Evolutionary conservation across 2,797 vertebrate genomes (phyloP), one percentile per base, ranked within the genome.

Genomic region (Sternotherus odoratus): DNA sequence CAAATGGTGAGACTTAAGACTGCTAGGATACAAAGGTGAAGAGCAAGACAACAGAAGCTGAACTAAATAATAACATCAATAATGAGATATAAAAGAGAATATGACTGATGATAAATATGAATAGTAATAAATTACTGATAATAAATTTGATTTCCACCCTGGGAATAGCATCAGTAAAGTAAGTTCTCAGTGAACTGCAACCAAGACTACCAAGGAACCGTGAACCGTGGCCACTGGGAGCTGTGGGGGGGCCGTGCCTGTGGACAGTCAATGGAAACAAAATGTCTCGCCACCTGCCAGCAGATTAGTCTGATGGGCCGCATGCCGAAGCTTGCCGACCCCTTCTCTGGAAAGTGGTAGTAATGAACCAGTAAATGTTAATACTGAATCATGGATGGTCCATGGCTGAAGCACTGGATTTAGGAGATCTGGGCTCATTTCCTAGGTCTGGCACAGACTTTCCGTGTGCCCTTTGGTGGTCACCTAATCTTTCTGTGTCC

Each of bases 161-260:
- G 90, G 79, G 50, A 82, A 80, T 60, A 60, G 30, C 57, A 60
- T 60, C 57, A 60, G 30, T 60, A 60, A 60, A 60, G 30, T 60
- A 60, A 60, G 6, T 33, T 56, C 26, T 56, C 54, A 56, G 54
- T 28, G 54, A 56, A 56, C 48, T 89, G 79, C 33, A 80, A 79
- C 50, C 17, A 85, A 77, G 90, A 75, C n/a, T 91, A 95, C 72
- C 53, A n/a, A 50, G 90, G 50, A 79, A 51, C 51, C 60, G 53
- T 10, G 53, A 53, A 53, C 53, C 4, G 9, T 21, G 8, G 53
- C 23, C 53, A 10, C 53, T 53, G 53, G 53, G 23, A 53, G 53
- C 4, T 53, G 53, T 4, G 9, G 53, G 53, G 53, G 53, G 53
- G 53, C 23, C 23, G 2, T 53, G 53, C 53, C 23, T 53, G 53